Base-by-base conservation (phyloP, 1,140 invertebrate species). In the Apis florea region DNA sequence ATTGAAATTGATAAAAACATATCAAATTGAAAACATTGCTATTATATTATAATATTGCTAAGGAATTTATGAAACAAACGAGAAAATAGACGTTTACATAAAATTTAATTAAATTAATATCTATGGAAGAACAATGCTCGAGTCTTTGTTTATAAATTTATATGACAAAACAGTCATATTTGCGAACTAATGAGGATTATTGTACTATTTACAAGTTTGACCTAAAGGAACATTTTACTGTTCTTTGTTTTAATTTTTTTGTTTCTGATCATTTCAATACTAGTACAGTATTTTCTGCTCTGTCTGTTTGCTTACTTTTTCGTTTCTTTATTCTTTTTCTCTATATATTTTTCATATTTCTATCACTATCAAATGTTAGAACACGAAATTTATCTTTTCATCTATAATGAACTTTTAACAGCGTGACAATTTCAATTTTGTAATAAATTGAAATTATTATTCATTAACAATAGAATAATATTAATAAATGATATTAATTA, bases 201-300 rank as follows among this genome's bases (percentile, higher is more conserved):
- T 75, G 54, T 47, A 68, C 47, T 82, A 82, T 82, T 76, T 82
- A 77, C 79, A 82, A 56, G 64, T 77, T 76, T 58, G 64, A 82
- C 67, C 56, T 82, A 82, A 82, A 82, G 72, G 79, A 82, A 82
- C 79, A 10, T 82, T 69, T 82, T 49, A 69, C 73, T 82, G 79
- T 56, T 61, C 56, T 76, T 54, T 77, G 6, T 58, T 68, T 68
- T 54, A 24, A 54, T 24, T 54, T 66, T 53, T 53, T 61, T 54
- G 17, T 71, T 24, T 79, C 63, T 67, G 61, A 80, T 74, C 26
- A 74, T 80, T 80, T 51, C 63, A 80, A 80, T 24, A 21, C 61
- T 80, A 80, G 59, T 82, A 53, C 63, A 78, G 59, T 26, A 79
- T 83, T 83, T 83, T 71, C 59, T 78, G 67, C 67, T 78, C 74